Conservation (phyloP, 2,888 invertebrate species). For the Dascillus cervinus region DNA sequence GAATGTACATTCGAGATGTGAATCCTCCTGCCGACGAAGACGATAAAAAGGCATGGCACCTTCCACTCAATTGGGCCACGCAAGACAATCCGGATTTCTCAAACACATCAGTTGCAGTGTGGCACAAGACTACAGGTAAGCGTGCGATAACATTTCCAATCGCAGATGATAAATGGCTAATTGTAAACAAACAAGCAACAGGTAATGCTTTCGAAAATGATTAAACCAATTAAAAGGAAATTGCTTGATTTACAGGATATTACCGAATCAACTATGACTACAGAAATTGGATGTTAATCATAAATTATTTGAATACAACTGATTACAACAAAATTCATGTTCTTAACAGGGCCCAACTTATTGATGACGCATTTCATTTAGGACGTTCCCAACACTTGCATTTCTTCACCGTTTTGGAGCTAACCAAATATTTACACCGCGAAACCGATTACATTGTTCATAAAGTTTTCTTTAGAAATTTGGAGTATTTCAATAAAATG, state of each 20-base stretch:
- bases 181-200: no score
- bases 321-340: constrained; percentile 49
- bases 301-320: constrained; percentile 40
- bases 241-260: background rate
- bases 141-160: no score
- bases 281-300: constrained; percentile 49
- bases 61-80: no score
- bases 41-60: no score
- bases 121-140: no score
- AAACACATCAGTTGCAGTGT: no score
- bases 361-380: constrained; percentile 72
- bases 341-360: constrained; percentile 64
- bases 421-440: constrained; percentile 59
- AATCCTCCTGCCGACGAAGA: no score
- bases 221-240: no score
- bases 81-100: no score
- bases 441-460: constrained; percentile 74
- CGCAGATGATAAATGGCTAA: no score
- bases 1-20: no score
- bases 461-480: constrained; percentile 53
- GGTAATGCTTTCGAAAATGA: no score
- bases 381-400: constrained; percentile 56
- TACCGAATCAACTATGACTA: constrained; percentile 56
- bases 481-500: constrained; percentile 31
- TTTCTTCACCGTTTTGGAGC: constrained; percentile 55